Evolutionary conservation across 2,888 invertebrate species (phyloP).

Genomic region (Zaprionus lineosus): DNA sequence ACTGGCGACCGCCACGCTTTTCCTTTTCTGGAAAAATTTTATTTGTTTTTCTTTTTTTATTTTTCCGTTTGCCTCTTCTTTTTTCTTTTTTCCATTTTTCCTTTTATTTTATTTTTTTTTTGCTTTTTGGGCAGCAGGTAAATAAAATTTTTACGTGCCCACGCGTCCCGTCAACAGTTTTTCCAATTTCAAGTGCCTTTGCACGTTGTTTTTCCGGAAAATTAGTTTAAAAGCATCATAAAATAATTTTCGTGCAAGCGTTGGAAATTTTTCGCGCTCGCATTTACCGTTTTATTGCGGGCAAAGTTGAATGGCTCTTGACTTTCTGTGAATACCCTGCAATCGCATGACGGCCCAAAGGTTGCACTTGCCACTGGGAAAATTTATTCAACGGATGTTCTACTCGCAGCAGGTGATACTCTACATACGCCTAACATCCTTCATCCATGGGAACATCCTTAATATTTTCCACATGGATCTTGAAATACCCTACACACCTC

Average conservation of each 20-base stretch:
- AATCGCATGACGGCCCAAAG: neutral
- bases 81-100: no score
- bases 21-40: constrained; percentile 29
- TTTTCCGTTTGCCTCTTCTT: no score
- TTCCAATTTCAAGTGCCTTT: constrained; percentile 36
- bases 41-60: no score
- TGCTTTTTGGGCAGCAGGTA: constrained; percentile 34
- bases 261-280: constrained; percentile 55
- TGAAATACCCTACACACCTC: no score
- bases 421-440: no score
- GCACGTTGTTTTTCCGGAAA: constrained; percentile 66
- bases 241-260: constrained; percentile 69
- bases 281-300: constrained; percentile 65
- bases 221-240: constrained; percentile 78
- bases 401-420: no score
- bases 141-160: constrained; percentile 66
- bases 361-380: neutral
- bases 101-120: no score
- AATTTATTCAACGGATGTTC: no score
- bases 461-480: no score
- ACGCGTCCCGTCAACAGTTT: constrained; percentile 57
- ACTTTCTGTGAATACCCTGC: constrained; percentile 46
- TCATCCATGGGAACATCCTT: no score
- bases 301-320: constrained; percentile 63
- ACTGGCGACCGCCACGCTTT: constrained; percentile 34